Percentiles rank a stretch among this genome's conserved stretches.
Conservation (phyloP, 2,888 invertebrate genomes). For the Ceratothoa steindachneri region DNA sequence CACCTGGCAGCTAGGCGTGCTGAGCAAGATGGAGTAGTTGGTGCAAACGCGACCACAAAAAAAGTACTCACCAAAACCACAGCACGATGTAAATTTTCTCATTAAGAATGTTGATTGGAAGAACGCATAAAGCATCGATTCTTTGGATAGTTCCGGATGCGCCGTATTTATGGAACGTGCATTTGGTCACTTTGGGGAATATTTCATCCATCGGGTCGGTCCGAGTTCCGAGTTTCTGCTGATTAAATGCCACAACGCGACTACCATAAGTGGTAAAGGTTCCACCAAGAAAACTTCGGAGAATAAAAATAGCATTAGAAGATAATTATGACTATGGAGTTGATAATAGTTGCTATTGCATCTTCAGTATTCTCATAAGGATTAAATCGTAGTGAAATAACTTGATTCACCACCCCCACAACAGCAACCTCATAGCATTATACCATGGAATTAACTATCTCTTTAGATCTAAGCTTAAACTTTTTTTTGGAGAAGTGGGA, state of each 20-base stretch:
- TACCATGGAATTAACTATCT: too few relatives aligned
- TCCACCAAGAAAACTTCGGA: conserved; percentile 62
- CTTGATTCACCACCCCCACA: too few relatives aligned
- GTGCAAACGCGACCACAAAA: too few relatives aligned
- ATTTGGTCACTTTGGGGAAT: conserved; percentile 48
- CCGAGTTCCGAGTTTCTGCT: conserved; percentile 61
- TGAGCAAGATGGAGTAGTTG: too few relatives aligned
- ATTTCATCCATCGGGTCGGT: conserved; percentile 62
- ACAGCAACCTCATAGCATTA: too few relatives aligned
- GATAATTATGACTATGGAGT: too few relatives aligned
- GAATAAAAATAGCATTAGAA: not conserved
- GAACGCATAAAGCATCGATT: conserved; percentile 82
- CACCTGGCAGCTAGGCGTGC: too few relatives aligned
- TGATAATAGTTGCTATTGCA: not conserved
- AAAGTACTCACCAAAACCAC: conserved; percentile 53
- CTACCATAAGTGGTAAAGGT: conserved; percentile 69
- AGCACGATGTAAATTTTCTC: conserved; percentile 68
- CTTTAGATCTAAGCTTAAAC: too few relatives aligned
- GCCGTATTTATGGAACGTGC: conserved; percentile 69
- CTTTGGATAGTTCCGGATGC: conserved; percentile 76
- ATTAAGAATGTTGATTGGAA: conserved; percentile 85
- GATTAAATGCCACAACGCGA: conserved; percentile 66
- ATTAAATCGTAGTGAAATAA: too few relatives aligned
- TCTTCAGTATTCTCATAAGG: not conserved
- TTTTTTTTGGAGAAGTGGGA: too few relatives aligned